Evolutionary conservation across 2,797 vertebrate species (phyloP).

Genomic region (Rhinogobio ventralis): DNA sequence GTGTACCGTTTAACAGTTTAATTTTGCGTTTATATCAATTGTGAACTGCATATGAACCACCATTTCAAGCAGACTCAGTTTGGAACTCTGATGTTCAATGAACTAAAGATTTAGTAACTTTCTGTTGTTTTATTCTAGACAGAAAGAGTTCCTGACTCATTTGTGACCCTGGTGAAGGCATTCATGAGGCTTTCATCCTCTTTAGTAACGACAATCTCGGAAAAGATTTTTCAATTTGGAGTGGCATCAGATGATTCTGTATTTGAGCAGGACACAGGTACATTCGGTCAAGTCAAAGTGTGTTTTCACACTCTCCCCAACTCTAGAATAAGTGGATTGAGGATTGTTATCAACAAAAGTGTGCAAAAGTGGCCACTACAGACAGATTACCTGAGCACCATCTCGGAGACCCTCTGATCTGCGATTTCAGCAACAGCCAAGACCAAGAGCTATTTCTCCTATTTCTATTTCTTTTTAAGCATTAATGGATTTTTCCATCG

Average conservation of each 20-base stretch:
- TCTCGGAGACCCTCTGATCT: slow-evolving; percentile 47
- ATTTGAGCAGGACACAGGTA: slow-evolving; percentile 4
- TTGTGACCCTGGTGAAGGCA: neutral
- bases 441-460: slow-evolving; percentile 15
- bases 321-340: slow-evolving; percentile 45
- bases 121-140: neutral
- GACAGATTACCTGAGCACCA: slow-evolving; percentile 48
- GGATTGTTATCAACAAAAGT: slow-evolving; percentile 41
- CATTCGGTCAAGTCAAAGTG: slow-evolving; percentile 39
- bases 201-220: neutral
- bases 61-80: neutral
- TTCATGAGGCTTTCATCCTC: neutral
- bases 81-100: neutral
- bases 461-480: slow-evolving; percentile 40
- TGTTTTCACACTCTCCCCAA: slow-evolving; percentile 45
- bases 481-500: slow-evolving; percentile 49
- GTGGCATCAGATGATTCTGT: neutral
- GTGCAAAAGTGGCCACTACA: slow-evolving; percentile 50
- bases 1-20: neutral
- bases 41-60: neutral
- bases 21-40: neutral
- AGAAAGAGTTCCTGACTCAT: neutral
- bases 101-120: neutral
- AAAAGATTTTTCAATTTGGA: neutral
- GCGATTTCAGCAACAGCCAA: slow-evolving; percentile 32